phyloP scores from a whole-genome alignment of 2,113 vertebrate species.

The Hylia prasina region DNA sequence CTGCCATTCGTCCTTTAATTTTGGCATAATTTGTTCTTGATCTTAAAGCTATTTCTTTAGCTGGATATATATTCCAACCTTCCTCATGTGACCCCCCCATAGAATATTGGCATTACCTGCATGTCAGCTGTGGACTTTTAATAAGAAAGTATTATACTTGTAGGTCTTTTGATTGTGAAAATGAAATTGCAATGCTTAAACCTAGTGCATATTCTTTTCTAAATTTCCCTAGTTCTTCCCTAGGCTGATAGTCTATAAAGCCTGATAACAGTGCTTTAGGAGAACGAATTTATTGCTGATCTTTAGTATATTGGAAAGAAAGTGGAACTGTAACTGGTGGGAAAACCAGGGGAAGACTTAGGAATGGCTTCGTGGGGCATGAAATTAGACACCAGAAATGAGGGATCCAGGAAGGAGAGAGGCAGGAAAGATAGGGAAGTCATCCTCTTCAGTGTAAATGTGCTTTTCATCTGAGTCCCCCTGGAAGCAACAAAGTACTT shows the following conservation, averaged over 20 bases:
- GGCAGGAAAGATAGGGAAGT: background rate
- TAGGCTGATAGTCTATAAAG: background rate
- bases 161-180: background rate
- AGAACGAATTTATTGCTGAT: background rate
- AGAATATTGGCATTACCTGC: background rate
- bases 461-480: background rate
- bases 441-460: background rate
- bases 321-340: background rate
- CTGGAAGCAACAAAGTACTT: background rate
- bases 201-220: background rate
- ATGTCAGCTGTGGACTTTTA: background rate
- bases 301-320: background rate
- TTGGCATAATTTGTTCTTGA: background rate
- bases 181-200: background rate
- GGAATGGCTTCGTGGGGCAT: background rate
- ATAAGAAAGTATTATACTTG: background rate
- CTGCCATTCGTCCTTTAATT: background rate
- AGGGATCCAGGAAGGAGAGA: background rate
- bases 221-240: background rate
- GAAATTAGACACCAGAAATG: background rate
- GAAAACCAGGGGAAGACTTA: background rate
- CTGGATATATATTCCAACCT: background rate
- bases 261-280: background rate
- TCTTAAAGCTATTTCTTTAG: background rate
- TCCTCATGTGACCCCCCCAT: background rate